Evolutionary conservation across 2,797 vertebrate genomes (phyloP).

Genomic region (Anabacerthia variegaticeps): DNA sequence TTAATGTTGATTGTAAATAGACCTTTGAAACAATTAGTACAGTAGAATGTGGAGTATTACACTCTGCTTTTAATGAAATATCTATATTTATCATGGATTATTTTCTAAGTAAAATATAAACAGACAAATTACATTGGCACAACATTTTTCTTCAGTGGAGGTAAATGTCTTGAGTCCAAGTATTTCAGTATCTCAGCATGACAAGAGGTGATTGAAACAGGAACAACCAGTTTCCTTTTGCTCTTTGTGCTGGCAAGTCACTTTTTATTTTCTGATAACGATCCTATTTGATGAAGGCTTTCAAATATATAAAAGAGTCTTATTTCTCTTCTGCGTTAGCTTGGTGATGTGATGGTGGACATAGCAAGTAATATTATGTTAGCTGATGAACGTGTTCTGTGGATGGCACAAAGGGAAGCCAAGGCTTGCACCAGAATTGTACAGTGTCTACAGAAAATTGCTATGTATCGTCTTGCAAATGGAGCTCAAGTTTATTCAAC

Average conservation of each 20-base stretch:
- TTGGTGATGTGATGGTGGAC: conserved; percentile 95
- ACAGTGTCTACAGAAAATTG: conserved; percentile 89
- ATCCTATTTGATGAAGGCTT: background rate
- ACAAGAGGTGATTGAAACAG: background rate
- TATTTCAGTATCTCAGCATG: background rate
- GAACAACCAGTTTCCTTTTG: background rate
- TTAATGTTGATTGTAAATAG: background rate
- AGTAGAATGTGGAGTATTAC: background rate
- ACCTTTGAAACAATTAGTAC: background rate
- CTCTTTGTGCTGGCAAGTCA: background rate
- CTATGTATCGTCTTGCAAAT: conserved; percentile 83
- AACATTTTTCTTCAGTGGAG: background rate
- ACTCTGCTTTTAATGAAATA: background rate
- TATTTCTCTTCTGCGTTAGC: conserved; percentile 72
- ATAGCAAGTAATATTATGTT: conserved; percentile 97
- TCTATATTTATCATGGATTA: background rate
- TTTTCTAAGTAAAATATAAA: background rate
- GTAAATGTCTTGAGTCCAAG: background rate
- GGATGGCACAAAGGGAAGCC: conserved; percentile 93
- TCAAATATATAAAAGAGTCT: background rate
- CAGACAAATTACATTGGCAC: background rate
- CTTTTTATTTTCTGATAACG: background rate
- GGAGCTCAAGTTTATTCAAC: conserved; percentile 90
- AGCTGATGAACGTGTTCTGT: conserved; percentile 91
- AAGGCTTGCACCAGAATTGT: conserved; percentile 92